Percentiles rank a stretch among this genome's conserved stretches.
Conservation (phyloP, 2,113 vertebrate species). For the Archilochus colubris region DNA sequence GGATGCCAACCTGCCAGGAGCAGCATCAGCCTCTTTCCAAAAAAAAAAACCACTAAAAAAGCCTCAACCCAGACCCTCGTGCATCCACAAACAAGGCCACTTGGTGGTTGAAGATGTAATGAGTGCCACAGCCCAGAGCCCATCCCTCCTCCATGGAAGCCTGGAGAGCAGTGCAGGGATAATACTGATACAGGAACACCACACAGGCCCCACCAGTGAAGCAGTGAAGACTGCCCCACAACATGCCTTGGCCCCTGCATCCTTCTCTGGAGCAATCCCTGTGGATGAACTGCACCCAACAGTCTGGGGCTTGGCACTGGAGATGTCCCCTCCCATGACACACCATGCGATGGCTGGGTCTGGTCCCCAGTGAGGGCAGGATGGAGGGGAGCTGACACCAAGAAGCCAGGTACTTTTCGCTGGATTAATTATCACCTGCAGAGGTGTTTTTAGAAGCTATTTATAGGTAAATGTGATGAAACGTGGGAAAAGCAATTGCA, state of each 20-base stretch:
- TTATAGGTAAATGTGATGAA: not conserved
- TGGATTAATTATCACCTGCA: not conserved
- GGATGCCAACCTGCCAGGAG: not conserved
- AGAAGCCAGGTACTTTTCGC: not conserved
- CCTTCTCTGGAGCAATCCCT: not conserved
- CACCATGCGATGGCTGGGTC: rapidly evolving
- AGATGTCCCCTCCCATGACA: not conserved
- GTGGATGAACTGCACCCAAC: not conserved
- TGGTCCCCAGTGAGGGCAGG: not conserved
- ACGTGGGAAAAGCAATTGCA: not conserved
- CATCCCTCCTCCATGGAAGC: not conserved
- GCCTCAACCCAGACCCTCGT: rapidly evolving
- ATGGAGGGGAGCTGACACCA: not conserved
- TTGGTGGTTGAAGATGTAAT: not conserved
- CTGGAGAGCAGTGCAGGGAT: not conserved
- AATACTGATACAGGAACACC: not conserved
- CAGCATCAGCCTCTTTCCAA: not conserved
- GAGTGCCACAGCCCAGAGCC: not conserved
- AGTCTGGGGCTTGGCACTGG: not conserved
- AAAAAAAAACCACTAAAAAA: not conserved
- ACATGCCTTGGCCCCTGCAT: not conserved
- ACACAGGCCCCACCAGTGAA: rapidly evolving
- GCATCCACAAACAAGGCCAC: not conserved
- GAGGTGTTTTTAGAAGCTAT: not conserved
- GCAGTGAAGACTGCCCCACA: rapidly evolving